A percentile compares a stretch with the other conserved stretches of the same genome.
Evolutionary conservation across 2,888 invertebrate species (phyloP).

Genomic region (Xestia ashworthii): DNA sequence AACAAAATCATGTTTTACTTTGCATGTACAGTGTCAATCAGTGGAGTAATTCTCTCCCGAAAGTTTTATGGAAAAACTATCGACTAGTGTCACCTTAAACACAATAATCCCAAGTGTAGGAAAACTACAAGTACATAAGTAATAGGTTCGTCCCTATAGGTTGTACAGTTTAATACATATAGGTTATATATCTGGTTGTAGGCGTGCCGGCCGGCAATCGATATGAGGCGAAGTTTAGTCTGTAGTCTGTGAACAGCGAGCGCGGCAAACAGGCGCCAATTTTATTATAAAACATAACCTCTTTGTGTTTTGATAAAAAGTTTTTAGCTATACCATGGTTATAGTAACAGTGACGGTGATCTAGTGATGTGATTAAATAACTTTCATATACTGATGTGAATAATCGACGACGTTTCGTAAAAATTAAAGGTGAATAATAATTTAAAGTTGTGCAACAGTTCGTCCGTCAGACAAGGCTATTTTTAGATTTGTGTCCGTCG

Average conservation of each 20-base stretch:
- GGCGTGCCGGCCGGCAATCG: constrained; percentile 30
- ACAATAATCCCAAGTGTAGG: neutral
- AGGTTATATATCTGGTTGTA: neutral
- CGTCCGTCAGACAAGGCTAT: constrained; percentile 1
- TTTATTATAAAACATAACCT: constrained; percentile 4
- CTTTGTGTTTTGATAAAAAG: neutral
- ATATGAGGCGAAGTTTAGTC: constrained; percentile 17
- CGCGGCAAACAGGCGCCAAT: constrained; percentile 17
- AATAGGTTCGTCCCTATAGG: neutral
- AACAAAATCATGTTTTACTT: no score
- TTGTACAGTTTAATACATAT: neutral
- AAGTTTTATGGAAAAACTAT: no score
- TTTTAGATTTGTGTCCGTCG: constrained; percentile 29
- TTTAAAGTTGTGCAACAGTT: neutral
- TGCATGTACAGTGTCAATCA: no score
- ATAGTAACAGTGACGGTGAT: neutral
- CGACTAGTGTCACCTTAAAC: no score
- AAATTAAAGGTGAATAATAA: constrained; percentile 13
- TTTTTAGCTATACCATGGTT: neutral
- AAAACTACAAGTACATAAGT: neutral
- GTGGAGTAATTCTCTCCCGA: no score
- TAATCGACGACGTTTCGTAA: neutral
- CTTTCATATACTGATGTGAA: neutral
- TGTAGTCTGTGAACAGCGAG: constrained; percentile 1
- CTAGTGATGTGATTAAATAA: neutral